Evolutionary conservation across 2,797 vertebrate genomes (phyloP).

Genomic region (Natrix natrix): DNA sequence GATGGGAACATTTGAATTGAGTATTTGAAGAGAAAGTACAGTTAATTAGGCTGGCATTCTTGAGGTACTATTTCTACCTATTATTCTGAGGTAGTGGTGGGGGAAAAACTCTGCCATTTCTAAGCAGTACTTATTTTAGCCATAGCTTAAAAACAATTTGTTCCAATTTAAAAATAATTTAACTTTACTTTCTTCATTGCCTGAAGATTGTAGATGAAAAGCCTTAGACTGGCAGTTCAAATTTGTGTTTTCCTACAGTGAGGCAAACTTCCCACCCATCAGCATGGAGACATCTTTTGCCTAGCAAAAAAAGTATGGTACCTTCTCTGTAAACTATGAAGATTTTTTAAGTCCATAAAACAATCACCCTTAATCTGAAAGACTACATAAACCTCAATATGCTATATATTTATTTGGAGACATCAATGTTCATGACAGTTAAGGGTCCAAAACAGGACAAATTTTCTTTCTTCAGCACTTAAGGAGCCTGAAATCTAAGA

Average conservation of each 20-base stretch:
- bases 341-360: background rate
- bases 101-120: constrained; percentile 26
- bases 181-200: constrained; percentile 13
- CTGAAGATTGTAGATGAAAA: constrained; percentile 48
- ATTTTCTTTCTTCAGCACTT: background rate
- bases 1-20: constrained; percentile 65
- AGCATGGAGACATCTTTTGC: background rate
- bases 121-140: constrained; percentile 52
- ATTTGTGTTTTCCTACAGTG: constrained; percentile 44
- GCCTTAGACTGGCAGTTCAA: constrained; percentile 30
- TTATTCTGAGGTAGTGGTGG: constrained; percentile 41
- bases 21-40: constrained; percentile 65
- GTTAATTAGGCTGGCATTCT: constrained; percentile 64
- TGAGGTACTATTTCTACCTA: constrained; percentile 60
- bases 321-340: background rate
- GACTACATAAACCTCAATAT: background rate
- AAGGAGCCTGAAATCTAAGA: background rate
- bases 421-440: background rate
- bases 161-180: constrained; percentile 50
- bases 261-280: constrained; percentile 19
- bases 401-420: background rate
- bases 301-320: background rate
- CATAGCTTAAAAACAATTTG: constrained; percentile 50
- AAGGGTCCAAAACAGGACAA: background rate
- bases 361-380: background rate